Base-by-base conservation (phyloP, 2,797 vertebrate genomes). In the Ispidina picta region DNA sequence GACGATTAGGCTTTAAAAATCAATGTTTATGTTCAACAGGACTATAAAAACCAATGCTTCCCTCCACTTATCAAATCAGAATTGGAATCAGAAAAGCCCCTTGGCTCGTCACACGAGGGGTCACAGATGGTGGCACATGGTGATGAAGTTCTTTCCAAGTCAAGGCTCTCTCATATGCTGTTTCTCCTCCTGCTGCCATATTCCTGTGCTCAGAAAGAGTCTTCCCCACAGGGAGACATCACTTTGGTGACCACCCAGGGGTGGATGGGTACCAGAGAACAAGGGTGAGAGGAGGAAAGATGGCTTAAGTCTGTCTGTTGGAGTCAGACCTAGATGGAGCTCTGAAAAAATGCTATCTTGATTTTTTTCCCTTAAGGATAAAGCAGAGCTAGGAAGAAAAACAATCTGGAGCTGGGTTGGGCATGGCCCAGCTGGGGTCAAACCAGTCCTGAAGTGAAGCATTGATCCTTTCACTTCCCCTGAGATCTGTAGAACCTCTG, bases 1-100 rank as follows among this genome's bases (percentile, higher is more conserved):
- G 92, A 83, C 12, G 69, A 95, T 96, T 85, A 95, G 92, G 89
- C 77, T 71, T 91, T 89, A 93, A 93, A 97, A 96, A 96, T 96
- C 95, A 72, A 96, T 96, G 71, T 96, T 95, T 94, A 90, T 95
- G 93, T 95, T 95, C 83, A 85, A 86, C 85, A 74, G 73, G 84
- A 49, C 78, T 74, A 66, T 95, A 95, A 96, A 96, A 66, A 12
- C 43, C 89, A 90, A 18, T 64, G 66, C 86, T 93, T 95, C 35
- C 65, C 69, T 84, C 49, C 56, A 80, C 90, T 94, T 90, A 80
- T 91, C 91, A 94, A 60, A 89, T 85, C 88, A 89, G 77, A 92
- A 69, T 37, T 88, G 88, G 91, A 91, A 91, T 93, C 84, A 87
- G 79, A 86, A 93, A 91, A 73, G 9, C 9, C 70, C 49, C 88